Evolutionary conservation across 2,888 invertebrate genomes (phyloP), one percentile per base, ranked within the genome.

Genomic region (Hylaea fasciaria): DNA sequence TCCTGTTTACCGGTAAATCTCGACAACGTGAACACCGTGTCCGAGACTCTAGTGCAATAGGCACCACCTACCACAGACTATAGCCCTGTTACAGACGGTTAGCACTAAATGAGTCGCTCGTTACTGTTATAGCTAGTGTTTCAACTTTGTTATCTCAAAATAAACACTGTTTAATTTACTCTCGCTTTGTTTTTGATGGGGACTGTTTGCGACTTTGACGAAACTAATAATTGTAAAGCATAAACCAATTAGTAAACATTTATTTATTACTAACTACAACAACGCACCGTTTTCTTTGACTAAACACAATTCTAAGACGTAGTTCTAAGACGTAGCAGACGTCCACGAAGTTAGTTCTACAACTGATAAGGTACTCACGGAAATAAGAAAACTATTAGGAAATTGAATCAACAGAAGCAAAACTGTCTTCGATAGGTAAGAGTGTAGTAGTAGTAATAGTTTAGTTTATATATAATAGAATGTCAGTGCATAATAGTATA

Each of bases 41-140:
- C n/a, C n/a, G n/a, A n/a, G n/a, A n/a, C n/a, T n/a, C n/a, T n/a
- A n/a, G n/a, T n/a, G 12, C 12, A n/a, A 10, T 35, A 11, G 35
- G 9, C 2, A 0, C n/a, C 5, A 39, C 39, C 4, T 1, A 4
- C n/a, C 39, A n/a, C 48, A 28, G 17, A 22, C 39, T 13, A 49
- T 22, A 22, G 51, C 28, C 29, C 29, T 3, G 41, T 32, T 43
- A 45, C 59, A 59, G 54, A 54, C 59, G 54, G 50, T 59, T 59
- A 54, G 46, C 59, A 59, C 40, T 49, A 35, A 59, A 54, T 54
- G 59, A 59, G 49, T 45, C 40, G 46, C 32, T 50, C 59, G 49
- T 59, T 59, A 54, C 40, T 40, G 54, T 39, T 49, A 59, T 48
- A 12, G 58, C 17, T n/a, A 12, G 44, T 28, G 14, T 12, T 41